Conservation (phyloP, 2,888 invertebrate genomes). For the Rhagonycha fulva region DNA sequence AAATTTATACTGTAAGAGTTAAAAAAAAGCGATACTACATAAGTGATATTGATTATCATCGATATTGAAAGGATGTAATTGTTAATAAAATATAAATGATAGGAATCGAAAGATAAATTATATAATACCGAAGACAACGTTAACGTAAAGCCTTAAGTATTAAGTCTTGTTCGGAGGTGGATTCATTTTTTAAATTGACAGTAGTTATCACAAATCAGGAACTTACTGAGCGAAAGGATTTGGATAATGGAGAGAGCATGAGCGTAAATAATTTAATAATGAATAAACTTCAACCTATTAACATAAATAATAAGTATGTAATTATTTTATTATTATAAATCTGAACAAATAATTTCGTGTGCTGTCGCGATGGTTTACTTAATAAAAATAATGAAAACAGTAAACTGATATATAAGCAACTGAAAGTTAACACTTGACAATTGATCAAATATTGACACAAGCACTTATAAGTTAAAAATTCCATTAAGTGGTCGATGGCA, state of each 20-base stretch:
- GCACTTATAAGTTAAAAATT: neutral
- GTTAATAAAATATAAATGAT: neutral
- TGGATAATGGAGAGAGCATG: neutral
- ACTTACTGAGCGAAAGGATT: neutral
- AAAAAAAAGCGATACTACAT: neutral
- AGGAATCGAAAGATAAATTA: neutral
- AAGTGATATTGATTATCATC: neutral
- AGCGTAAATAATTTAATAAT: neutral
- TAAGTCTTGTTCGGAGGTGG: neutral
- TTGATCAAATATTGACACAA: neutral
- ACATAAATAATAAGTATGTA: neutral
- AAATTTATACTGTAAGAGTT: too few species aligned
- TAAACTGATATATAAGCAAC: neutral
- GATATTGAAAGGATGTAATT: neutral
- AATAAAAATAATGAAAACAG: neutral
- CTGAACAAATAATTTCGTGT: neutral
- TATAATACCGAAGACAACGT: neutral
- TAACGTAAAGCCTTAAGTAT: neutral
- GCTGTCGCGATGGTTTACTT: neutral
- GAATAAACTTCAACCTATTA: neutral
- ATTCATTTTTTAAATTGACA: neutral
- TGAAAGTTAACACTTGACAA: neutral
- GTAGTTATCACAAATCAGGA: neutral
- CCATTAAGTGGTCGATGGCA: neutral
- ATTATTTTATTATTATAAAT: neutral